Evolutionary conservation across 2,888 invertebrate species (phyloP), one percentile per base, ranked within the genome.

Genomic region (Iphiclides podalirius): DNA sequence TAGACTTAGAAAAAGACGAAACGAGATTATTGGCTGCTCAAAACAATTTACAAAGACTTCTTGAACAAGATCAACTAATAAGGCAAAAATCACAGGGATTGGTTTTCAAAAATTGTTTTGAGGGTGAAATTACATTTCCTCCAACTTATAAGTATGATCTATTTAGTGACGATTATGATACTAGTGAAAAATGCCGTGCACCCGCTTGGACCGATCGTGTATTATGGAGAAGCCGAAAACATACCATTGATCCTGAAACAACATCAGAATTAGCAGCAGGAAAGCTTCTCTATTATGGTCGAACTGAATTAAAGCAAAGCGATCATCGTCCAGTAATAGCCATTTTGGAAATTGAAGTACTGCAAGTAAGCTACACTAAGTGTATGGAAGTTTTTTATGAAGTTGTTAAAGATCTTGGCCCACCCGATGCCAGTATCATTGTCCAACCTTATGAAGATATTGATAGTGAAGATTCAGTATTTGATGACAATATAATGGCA

Each of bases 141-240:
- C 99, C 99, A 0, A 99, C 99, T 0, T 99, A 99, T 79, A 99
- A 99, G 75, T 99, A 99, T 75, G 99, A 99, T 87, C 88, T 98
- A 47, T 99, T 99, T 76, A 98, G 98, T 66, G 98, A 99, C 75
- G 98, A 99, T 81, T 99, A 98, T 75, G 99, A 99, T 77, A 99
- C 99, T 0, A 98, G 98, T 72, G 99, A 99, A 75, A 99, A 99
- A 82, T 94, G 94, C 71, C 92, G 99, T 51, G 95, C 97, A 0
- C 99, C 99, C 0, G 99, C 99, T 2, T 99, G 98, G 98, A 99
- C 99, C 0, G 99, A 99, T 81, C 90, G 99, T 54, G 92, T 99
- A n/a, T 86, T 99, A 50, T 99, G 98, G 97, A 94, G 95, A 71
- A 91, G 96, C 52, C 90, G 95, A 60, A 94, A 93, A 69, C 91